Evolutionary conservation across 2,888 invertebrate species (phyloP).

Genomic region (Pemphredon lugubris): DNA sequence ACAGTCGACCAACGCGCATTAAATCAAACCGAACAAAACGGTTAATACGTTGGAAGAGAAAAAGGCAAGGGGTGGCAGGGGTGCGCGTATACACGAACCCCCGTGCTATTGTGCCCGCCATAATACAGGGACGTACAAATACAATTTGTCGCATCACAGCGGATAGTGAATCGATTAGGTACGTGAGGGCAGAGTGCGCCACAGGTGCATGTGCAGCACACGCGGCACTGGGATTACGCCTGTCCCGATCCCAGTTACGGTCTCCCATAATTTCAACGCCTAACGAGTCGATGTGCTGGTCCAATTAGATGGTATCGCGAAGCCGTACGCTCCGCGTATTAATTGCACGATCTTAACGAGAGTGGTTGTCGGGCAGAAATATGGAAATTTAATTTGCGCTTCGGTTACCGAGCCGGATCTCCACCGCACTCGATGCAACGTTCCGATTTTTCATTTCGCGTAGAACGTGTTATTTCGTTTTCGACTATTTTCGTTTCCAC

Average conservation of each 20-base stretch:
- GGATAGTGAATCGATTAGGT: slow-evolving; percentile 75
- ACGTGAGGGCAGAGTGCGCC: slow-evolving; percentile 57
- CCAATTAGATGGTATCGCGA: slow-evolving; percentile 42
- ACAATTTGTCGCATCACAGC: slow-evolving; percentile 75
- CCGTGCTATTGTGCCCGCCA: slow-evolving; percentile 9
- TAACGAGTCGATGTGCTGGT: slow-evolving; percentile 40
- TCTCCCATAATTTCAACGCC: slow-evolving; percentile 48
- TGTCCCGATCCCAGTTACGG: slow-evolving; percentile 33
- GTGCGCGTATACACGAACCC: background rate
- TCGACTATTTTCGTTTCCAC: too few relatives aligned
- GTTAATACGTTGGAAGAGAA: background rate
- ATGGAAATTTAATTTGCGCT: background rate
- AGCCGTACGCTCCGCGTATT: slow-evolving; percentile 9
- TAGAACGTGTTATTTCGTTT: background rate
- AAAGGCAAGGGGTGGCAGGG: background rate
- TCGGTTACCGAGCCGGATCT: background rate
- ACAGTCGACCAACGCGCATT: too few relatives aligned
- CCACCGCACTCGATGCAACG: background rate
- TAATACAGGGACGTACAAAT: slow-evolving; percentile 59
- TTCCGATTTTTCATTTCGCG: background rate
- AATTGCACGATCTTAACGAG: slow-evolving; percentile 6
- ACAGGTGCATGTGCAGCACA: slow-evolving; percentile 65
- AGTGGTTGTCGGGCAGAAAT: background rate
- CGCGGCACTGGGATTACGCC: slow-evolving; percentile 56
- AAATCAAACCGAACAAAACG: too few relatives aligned